Base-by-base conservation (phyloP, 2,797 vertebrate genomes). In the Telmatherina bonti region DNA sequence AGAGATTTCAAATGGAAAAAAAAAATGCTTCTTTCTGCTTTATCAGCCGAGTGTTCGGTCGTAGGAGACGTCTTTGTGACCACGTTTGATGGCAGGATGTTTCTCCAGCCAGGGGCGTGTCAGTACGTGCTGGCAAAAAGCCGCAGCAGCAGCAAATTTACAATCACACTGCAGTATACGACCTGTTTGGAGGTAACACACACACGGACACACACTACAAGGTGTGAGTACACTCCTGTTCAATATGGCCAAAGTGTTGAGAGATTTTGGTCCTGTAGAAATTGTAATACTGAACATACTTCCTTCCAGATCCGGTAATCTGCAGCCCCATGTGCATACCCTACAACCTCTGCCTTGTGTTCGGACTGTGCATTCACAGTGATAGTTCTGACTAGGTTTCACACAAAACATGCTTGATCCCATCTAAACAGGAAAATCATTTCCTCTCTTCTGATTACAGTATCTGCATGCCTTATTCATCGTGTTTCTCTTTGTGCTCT, bases 41-140 rank as follows among this genome's bases (percentile, higher is more conserved):
- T 36, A 31, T 29, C 70, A 99, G 97, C 94, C 26, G 97, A 98
- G 88, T 99, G 98, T 78, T 96, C 96, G 1, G 92, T 99, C 78
- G 93, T 94, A 68, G 96, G 97, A 1, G 96, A 98, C 57, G 94
- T 97, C 72, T 97, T 98, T 80, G 95, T 99, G 83, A 97, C 96
- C 0, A 98, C 97, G 0, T 99, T 99, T 79, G 98, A 99, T 76
- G 97, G 97, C 1, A 95, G 96, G 76, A 96, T 97, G 92, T 99
- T 97, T 88, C 97, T 97, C 65, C 97, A 97, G 81, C 94, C 96
- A 58, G 97, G 98, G 31, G 93, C 94, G 20, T 99, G 97, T 84
- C 97, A 99, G 82, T 99, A 99, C 30, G 95, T 99, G 74, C 86
- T 99, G 70, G 95, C 94, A 68, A 99, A 99, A 93, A 98, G 97